Conservation (phyloP, 2,888 invertebrate genomes). For the Ceratothoa steindachneri region DNA sequence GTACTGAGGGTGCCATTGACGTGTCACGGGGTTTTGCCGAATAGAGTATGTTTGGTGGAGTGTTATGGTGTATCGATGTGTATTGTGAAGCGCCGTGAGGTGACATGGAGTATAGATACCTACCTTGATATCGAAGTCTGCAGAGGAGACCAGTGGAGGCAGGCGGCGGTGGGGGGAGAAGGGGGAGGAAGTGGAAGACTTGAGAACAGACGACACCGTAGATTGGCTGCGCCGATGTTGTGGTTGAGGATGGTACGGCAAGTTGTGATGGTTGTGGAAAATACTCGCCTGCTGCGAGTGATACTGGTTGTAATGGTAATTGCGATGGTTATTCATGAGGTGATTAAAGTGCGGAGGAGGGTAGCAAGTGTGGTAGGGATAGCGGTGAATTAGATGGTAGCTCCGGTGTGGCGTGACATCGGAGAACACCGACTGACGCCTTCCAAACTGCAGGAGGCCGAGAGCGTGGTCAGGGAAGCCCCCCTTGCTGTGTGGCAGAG, state of each 20-base stretch:
- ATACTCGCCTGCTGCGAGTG: not conserved
- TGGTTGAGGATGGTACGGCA: not conserved
- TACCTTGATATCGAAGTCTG: not conserved
- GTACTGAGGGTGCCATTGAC: no score
- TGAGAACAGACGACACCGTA: not conserved
- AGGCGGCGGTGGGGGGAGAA: not conserved
- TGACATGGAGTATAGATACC: not conserved
- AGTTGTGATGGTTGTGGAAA: not conserved
- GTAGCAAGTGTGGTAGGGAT: not conserved
- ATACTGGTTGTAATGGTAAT: not conserved
- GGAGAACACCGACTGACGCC: not conserved
- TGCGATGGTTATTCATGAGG: not conserved
- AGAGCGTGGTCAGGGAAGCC: not conserved
- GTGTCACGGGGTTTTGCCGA: no score
- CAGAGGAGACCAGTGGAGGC: not conserved
- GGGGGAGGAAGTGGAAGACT: not conserved
- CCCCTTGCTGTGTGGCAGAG: not conserved
- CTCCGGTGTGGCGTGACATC: not conserved
- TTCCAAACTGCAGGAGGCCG: not conserved
- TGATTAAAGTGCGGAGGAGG: slow-evolving; percentile 2
- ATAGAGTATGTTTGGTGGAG: no score
- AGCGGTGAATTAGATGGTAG: not conserved
- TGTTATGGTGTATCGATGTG: no score
- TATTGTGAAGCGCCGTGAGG: no score
- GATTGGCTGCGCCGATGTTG: not conserved